Evolutionary conservation across 2,888 invertebrate species (phyloP).

Genomic region (Phymatocera aterrima): DNA sequence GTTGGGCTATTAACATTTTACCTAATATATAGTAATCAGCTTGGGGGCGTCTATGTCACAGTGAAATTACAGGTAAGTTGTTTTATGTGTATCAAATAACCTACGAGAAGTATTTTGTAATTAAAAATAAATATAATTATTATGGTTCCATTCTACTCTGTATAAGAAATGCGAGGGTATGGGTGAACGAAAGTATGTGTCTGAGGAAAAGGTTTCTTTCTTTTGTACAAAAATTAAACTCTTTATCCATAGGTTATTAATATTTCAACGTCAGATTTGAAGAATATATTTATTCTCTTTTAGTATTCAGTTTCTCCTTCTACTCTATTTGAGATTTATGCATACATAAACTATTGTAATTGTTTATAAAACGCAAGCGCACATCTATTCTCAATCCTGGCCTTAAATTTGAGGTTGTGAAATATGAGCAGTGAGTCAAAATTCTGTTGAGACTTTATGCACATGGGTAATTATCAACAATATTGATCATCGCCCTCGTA

Average conservation of each 20-base stretch:
- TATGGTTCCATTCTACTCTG: neutral
- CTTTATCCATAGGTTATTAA: neutral
- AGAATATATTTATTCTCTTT: neutral
- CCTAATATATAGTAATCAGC: neutral
- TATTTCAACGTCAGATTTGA: neutral
- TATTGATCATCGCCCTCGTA: neutral
- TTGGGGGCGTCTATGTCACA: neutral
- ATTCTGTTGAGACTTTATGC: neutral
- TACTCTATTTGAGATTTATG: slow-evolving; percentile 11
- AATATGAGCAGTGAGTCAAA: slow-evolving; percentile 20
- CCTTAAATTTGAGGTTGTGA: neutral
- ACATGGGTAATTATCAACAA: neutral
- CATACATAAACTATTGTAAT: slow-evolving; percentile 5
- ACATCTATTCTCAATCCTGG: neutral
- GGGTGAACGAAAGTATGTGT: neutral
- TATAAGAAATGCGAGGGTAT: neutral
- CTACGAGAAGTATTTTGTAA: neutral
- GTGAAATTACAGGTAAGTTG: neutral
- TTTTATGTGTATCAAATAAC: neutral
- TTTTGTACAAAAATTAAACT: slow-evolving; percentile 25
- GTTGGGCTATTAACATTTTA: slow-evolving; percentile 1
- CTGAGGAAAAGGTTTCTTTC: neutral
- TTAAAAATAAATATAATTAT: slow-evolving; percentile 8
- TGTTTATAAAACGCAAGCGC: neutral
- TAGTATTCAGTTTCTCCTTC: neutral